A percentile compares a stretch with the other conserved stretches of the same genome.
phyloP scores from a whole-genome alignment of 2,888 invertebrate genomes.

The Yponomeuta malinellus region DNA sequence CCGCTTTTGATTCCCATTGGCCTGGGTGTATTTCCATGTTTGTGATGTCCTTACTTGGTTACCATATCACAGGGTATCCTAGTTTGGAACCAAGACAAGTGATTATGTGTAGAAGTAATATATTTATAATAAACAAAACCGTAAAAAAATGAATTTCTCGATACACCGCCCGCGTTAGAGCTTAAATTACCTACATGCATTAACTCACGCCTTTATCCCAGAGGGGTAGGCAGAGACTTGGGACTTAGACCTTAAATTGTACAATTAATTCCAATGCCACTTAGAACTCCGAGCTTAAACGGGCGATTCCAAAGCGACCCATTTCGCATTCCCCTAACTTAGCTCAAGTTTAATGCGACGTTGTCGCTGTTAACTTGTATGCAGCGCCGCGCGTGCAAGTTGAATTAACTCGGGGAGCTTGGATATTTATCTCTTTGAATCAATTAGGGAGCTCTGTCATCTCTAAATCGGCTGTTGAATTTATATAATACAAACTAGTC shows the following conservation, averaged over 20 bases:
- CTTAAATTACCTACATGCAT: not conserved
- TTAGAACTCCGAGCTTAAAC: not conserved
- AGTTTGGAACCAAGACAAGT: too few species aligned
- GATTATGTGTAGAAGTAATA: too few species aligned
- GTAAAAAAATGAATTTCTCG: too few species aligned
- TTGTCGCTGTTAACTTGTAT: constrained; percentile 3
- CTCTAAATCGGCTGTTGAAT: not conserved
- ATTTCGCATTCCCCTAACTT: constrained; percentile 2
- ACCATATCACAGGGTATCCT: too few species aligned
- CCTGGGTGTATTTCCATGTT: too few species aligned
- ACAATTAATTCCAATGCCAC: not conserved
- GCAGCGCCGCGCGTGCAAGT: not conserved
- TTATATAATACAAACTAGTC: too few species aligned
- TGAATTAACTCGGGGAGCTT: not conserved
- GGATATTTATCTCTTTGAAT: not conserved
- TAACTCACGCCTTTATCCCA: too few species aligned
- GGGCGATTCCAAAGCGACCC: not conserved
- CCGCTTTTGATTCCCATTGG: too few species aligned
- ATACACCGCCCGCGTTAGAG: too few species aligned
- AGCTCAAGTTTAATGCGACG: not conserved
- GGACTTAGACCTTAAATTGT: not conserved
- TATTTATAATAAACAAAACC: too few species aligned
- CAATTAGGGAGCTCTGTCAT: not conserved
- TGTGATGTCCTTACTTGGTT: too few species aligned
- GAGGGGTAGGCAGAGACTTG: too few species aligned